Conservation (phyloP, 1,140 invertebrate genomes). For the Hyles euphorbiae region DNA sequence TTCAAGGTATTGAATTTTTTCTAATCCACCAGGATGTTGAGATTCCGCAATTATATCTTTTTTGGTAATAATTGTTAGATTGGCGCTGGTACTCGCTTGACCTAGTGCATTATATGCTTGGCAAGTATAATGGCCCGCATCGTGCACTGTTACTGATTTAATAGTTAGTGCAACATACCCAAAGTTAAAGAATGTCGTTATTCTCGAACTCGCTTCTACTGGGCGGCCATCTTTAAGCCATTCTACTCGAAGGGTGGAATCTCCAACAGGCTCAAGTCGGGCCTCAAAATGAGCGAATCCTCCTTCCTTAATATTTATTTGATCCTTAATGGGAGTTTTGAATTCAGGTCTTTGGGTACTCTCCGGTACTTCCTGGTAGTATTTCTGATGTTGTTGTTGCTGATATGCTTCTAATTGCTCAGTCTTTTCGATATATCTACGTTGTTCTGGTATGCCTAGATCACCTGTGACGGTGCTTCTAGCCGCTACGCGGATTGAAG, state of each 20-base stretch:
- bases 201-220: conserved; percentile 94
- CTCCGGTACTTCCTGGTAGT: conserved; percentile 86
- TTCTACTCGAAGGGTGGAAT: conserved; percentile 93
- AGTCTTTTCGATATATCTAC: conserved; percentile 94
- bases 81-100: conserved; percentile 91
- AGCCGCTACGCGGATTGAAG: conserved; percentile 85
- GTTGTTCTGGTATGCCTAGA: conserved; percentile 93
- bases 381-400: conserved; percentile 84
- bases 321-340: conserved; percentile 93
- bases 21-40: conserved; percentile 89
- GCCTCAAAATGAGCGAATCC: conserved; percentile 98
- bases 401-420: conserved; percentile 95
- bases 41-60: conserved; percentile 91
- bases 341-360: conserved; percentile 90
- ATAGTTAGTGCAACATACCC: conserved; percentile 97
- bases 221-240: conserved; percentile 96
- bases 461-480: conserved; percentile 89
- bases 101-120: conserved; percentile 91
- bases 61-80: conserved; percentile 90
- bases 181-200: conserved; percentile 96
- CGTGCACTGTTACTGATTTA: conserved; percentile 92
- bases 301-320: conserved; percentile 91
- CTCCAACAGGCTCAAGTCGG: conserved; percentile 93
- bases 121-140: conserved; percentile 95
- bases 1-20: conserved; percentile 93